A percentile compares a stretch with the other conserved stretches of the same genome.
Evolutionary conservation across 1,140 invertebrate genomes (phyloP).

Genomic region (Cardiocondyla obscurior): DNA sequence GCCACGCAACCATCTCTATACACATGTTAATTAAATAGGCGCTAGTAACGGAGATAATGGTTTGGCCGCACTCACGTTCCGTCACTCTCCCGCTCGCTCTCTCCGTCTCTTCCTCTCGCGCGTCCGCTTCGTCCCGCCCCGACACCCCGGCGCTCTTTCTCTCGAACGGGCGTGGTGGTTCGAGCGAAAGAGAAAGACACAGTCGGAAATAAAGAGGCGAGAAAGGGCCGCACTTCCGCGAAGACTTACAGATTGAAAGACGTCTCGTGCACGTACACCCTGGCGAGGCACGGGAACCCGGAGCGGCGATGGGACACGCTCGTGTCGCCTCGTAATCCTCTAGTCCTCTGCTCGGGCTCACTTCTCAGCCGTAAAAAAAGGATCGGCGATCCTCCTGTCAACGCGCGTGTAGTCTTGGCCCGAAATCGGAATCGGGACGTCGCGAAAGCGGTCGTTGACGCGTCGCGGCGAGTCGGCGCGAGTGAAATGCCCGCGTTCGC

Average conservation of each 20-base stretch:
- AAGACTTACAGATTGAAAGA: constrained; percentile 33
- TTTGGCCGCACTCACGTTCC: constrained; percentile 17
- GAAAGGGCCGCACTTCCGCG: background rate
- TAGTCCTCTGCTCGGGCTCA: background rate
- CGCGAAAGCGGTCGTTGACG: constrained; percentile 12
- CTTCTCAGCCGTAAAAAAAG: background rate
- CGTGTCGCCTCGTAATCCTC: background rate
- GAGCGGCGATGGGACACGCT: background rate
- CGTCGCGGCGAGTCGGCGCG: background rate
- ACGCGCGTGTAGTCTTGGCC: background rate
- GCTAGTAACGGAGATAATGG: constrained; percentile 70
- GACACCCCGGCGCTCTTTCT: constrained; percentile 42
- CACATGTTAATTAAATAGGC: constrained; percentile 78
- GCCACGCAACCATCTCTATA: constrained; percentile 81
- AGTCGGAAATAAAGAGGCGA: background rate
- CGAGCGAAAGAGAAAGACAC: constrained; percentile 35
- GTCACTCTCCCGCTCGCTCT: background rate
- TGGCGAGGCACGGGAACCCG: background rate
- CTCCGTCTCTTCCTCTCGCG: background rate
- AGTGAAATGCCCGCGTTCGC: constrained; percentile 24
- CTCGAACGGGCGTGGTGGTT: constrained; percentile 67
- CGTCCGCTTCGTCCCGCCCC: background rate
- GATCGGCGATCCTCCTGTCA: constrained; percentile 11
- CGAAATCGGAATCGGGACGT: background rate
- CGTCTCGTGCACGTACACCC: background rate